Conservation (phyloP, 30 jellyfish, hydroid and myxozoan species). For the Aurelia aurita region DNA sequence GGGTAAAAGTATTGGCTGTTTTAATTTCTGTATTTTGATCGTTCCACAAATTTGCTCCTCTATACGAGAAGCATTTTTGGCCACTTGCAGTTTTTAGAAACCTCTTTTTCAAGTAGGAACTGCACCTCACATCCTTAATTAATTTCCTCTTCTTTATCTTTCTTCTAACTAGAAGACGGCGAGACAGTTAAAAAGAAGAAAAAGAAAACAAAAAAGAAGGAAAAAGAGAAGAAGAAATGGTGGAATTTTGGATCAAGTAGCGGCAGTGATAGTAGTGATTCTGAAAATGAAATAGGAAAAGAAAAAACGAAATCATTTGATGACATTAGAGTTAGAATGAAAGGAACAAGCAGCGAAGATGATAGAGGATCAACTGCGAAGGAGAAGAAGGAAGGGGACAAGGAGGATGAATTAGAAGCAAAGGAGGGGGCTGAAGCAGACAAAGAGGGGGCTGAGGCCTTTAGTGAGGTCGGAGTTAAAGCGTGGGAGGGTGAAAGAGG, state of each 20-base stretch:
- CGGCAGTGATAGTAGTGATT: conserved; percentile 41
- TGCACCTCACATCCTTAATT: no score
- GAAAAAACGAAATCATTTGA: conserved; percentile 31
- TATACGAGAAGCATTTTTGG: no score
- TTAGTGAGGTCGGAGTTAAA: no score
- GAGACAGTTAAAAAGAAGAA: conserved; percentile 20
- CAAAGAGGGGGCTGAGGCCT: neutral
- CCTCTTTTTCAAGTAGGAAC: no score
- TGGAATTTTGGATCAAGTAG: conserved; percentile 56
- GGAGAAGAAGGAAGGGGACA: conserved; percentile 1
- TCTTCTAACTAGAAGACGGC: neutral
- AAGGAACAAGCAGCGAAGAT: conserved; percentile 66
- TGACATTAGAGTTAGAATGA: conserved; percentile 47
- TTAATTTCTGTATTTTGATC: no score
- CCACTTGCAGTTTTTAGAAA: no score
- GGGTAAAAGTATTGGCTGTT: no score
- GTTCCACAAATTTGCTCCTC: no score
- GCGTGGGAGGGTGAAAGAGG: no score
- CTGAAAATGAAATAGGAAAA: conserved; percentile 7
- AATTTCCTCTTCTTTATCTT: no score
- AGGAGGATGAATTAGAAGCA: conserved; percentile 13
- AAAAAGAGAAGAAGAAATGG: conserved; percentile 54
- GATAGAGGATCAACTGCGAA: neutral
- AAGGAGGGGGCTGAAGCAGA: conserved; percentile 14
- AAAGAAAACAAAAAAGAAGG: conserved; percentile 16